These are phyloP conservation scores for Argopecten irradians DNA, from an alignment of 1,140 invertebrate genomes.

Conservation along the genomic window DNA sequence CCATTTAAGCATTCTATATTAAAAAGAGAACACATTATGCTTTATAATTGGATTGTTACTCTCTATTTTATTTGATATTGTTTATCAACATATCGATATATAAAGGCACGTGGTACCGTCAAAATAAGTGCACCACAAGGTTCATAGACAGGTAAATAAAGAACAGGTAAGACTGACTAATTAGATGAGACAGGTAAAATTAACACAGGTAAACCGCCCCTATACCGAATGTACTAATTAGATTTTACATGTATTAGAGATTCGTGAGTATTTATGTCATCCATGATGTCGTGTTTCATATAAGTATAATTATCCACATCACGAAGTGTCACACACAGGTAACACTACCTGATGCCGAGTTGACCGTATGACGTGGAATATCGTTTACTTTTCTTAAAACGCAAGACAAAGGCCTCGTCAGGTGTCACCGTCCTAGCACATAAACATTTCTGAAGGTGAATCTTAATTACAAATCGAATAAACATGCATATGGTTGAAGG, in stretches of 20 bases:
- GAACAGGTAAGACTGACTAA: not conserved
- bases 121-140: not conserved
- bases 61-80: not conserved
- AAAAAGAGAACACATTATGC: not conserved
- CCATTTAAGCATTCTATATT: not conserved
- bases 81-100: not conserved
- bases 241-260: not conserved
- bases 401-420: not conserved
- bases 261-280: not conserved
- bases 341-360: not conserved
- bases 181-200: conserved; percentile 12
- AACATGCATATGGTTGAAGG: not conserved
- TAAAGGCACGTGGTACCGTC: not conserved
- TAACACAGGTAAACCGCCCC: not conserved
- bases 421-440: not conserved
- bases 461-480: conserved; percentile 10
- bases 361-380: conserved; percentile 15
- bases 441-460: not conserved
- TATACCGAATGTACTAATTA: conserved; percentile 11
- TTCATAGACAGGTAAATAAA: not conserved
- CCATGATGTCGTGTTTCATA: not conserved
- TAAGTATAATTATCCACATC: not conserved
- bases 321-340: conserved; percentile 1
- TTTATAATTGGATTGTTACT: not conserved
- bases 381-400: not conserved